Percentiles rank a stretch among this genome's conserved stretches.
These are phyloP conservation scores for Theretra japonica DNA, from an alignment of 2,888 invertebrate genomes.

Conservation along the genomic window DNA sequence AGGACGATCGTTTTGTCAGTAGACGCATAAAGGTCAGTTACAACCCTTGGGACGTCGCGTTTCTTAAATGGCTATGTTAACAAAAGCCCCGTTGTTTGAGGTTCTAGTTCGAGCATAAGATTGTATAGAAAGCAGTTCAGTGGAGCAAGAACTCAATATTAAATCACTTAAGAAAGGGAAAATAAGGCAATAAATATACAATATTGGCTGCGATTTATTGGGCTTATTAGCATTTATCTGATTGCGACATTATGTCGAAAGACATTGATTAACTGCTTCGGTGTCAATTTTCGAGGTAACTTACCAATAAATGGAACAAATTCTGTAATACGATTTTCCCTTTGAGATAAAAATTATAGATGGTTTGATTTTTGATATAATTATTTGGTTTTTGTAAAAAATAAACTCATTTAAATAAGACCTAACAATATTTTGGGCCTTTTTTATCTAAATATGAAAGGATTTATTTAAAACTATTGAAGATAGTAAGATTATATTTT, in stretches of 20 bases:
- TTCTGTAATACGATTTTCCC: neutral
- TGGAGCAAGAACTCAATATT: constrained; percentile 3
- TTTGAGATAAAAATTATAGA: too few species aligned
- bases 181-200: constrained; percentile 17
- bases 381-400: too few species aligned
- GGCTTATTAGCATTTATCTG: constrained; percentile 24
- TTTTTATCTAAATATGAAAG: too few species aligned
- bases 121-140: neutral
- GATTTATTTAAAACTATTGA: too few species aligned
- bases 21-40: constrained; percentile 49
- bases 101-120: constrained; percentile 8
- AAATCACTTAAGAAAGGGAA: constrained; percentile 12
- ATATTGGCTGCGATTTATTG: constrained; percentile 19
- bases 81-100: constrained; percentile 37
- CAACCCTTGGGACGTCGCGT: constrained; percentile 42
- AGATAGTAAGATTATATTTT: too few species aligned
- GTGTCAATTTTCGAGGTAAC: neutral
- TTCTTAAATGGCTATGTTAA: constrained; percentile 44
- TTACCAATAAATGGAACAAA: neutral
- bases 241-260: constrained; percentile 12
- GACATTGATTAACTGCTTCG: constrained; percentile 17
- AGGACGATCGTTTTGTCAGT: constrained; percentile 63
- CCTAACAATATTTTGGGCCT: too few species aligned
- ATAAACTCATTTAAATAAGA: too few species aligned
- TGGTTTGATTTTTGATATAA: too few species aligned